Conservation (phyloP, 2,888 invertebrate genomes). For the Mylabris sibirica region DNA sequence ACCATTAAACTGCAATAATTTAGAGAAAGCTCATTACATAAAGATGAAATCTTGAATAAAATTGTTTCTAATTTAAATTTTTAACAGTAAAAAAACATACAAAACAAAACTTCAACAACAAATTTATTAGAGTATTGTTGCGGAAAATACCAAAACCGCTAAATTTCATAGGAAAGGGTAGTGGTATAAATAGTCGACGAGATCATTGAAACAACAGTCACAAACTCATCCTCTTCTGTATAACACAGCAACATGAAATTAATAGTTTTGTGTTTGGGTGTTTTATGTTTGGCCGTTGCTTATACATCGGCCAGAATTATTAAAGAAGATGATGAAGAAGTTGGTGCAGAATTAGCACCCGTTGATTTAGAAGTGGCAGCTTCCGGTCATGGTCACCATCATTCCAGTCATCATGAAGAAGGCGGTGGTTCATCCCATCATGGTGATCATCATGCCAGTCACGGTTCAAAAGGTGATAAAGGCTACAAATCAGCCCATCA, state of each 20-base stretch:
- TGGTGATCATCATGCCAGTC: constrained; percentile 71
- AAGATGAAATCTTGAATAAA: constrained; percentile 49
- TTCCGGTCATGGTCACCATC: constrained; percentile 59
- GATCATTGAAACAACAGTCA: constrained; percentile 34
- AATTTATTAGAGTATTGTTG: constrained; percentile 48
- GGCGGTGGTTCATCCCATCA: constrained; percentile 77
- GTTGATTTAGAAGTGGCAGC: constrained; percentile 63
- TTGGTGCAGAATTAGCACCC: constrained; percentile 34
- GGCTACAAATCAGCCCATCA: constrained; percentile 79
- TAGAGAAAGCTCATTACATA: constrained; percentile 58
- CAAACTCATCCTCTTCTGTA: constrained; percentile 38
- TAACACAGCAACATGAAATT: constrained; percentile 50
- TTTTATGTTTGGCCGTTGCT: constrained; percentile 49
- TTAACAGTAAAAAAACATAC: constrained; percentile 44
- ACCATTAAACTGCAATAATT: constrained; percentile 51
- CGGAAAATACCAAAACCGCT: constrained; percentile 51
- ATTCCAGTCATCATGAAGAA: constrained; percentile 65
- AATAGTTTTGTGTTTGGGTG: constrained; percentile 51
- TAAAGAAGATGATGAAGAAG: constrained; percentile 50
- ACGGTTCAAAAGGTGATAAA: constrained; percentile 81
- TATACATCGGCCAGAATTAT: constrained; percentile 51
- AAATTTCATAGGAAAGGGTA: constrained; percentile 41
- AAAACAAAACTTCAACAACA: constrained; percentile 40
- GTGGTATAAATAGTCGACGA: constrained; percentile 49
- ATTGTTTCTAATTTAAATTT: constrained; percentile 29